Evolutionary conservation across 2,888 invertebrate genomes (phyloP).

Genomic region (Chaitophorus viminalis): DNA sequence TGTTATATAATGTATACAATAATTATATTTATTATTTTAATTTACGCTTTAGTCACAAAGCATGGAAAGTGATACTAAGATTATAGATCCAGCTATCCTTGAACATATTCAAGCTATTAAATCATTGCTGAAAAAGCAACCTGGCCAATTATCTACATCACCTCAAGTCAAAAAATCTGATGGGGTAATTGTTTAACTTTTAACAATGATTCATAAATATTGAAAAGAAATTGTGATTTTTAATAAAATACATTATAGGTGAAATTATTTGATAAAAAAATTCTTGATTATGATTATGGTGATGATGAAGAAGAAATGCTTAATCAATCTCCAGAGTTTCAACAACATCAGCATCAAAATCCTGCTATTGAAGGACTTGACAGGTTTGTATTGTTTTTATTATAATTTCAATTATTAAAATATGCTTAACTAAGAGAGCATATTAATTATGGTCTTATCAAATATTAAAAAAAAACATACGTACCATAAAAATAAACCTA

Average conservation of each 20-base stretch:
- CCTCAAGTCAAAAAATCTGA: conserved; percentile 57
- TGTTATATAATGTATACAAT: neutral
- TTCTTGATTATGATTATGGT: conserved; percentile 91
- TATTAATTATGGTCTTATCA: neutral
- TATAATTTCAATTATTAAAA: neutral
- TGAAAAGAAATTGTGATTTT: neutral
- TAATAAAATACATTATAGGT: conserved; percentile 66
- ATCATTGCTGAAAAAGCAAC: conserved; percentile 50
- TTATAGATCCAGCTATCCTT: conserved; percentile 51
- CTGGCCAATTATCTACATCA: conserved; percentile 33
- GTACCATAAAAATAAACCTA: conserved; percentile 13
- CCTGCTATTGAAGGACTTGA: conserved; percentile 51
- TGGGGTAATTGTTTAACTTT: conserved; percentile 1
- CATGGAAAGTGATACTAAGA: neutral
- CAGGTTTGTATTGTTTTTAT: conserved; percentile 40
- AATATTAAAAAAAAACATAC: neutral
- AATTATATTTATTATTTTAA: neutral
- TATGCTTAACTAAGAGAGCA: conserved; percentile 1
- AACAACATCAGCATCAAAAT: conserved; percentile 45
- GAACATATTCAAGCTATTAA: conserved; percentile 57
- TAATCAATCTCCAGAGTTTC: conserved; percentile 56
- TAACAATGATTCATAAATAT: conserved; percentile 14
- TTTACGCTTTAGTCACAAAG: conserved; percentile 7
- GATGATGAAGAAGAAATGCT: conserved; percentile 86
- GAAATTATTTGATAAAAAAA: conserved; percentile 82